These are phyloP conservation scores for Potamarius usumacintae DNA, from an alignment of 2,113 vertebrate species.

Conservation along the genomic window DNA sequence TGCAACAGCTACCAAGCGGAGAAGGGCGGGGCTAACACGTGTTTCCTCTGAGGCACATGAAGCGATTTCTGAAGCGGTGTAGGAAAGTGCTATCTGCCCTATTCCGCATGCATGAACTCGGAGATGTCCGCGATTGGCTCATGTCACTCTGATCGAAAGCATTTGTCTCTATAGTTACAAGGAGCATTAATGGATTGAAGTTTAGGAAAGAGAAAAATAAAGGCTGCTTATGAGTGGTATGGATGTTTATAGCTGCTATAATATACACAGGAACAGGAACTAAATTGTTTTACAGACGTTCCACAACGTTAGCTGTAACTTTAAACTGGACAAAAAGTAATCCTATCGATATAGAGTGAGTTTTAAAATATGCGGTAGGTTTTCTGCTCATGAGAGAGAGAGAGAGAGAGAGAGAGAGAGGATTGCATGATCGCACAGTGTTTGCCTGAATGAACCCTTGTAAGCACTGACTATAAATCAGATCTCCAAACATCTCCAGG, in stretches of 20 bases:
- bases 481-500: conserved; percentile 31
- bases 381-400: not conserved
- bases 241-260: not conserved
- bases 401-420: not conserved
- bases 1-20: not conserved
- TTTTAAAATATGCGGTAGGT: not conserved
- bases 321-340: not conserved
- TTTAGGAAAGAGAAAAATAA: not conserved
- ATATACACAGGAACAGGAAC: not conserved
- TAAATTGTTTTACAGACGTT: not conserved
- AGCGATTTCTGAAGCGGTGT: not conserved
- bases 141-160: not conserved
- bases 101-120: not conserved
- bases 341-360: not conserved
- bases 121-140: not conserved
- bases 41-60: not conserved
- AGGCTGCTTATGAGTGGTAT: not conserved
- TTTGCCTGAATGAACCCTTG: conserved; percentile 1
- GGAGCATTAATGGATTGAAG: not conserved
- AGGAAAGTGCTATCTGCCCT: not conserved
- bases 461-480: conserved; percentile 37
- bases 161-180: not conserved
- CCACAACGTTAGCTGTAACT: not conserved
- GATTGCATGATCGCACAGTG: not conserved
- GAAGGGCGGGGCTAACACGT: not conserved